Base-by-base conservation (phyloP, 2,888 invertebrate genomes). In the Apotomis capreana region DNA sequence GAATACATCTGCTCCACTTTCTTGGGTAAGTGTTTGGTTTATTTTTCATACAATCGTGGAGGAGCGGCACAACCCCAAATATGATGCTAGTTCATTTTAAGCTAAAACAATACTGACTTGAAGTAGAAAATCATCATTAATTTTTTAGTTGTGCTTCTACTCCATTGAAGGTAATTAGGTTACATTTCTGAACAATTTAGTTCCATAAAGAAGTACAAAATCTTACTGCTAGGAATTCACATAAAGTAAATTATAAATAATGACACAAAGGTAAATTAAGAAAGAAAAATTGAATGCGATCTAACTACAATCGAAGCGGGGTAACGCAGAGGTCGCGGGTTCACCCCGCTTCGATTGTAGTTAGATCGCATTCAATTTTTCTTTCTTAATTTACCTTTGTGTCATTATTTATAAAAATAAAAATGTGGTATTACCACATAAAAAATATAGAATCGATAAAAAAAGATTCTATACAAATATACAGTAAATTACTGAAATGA, bases 1-100 rank as follows among this genome's bases (percentile, higher is more conserved):
- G 99, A 99, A 92, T 99, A 98, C 94, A 98, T 99, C 94, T 99
- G 99, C 95, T 98, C 98, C 83, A 99, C 99, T 82, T 99, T 99
- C 94, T 96, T 99, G 93, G 99, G 99, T 99, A 94, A 97, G 97
- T 95, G 76, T 67, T 78, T 76, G 76, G 75, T 79, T 61, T 74
- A 76, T 44, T 70, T 61, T 67, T 71, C 61, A 57, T 51, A 9
- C 37, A 6, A 6, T 36, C n/a, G 36, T 15, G 15, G 57, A 9
- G 10, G 12, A 57, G 26, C 55, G 55, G 4, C 57, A 36, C 57
- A 3, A 5, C 8, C 3, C 8, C 10, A 49, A 49, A 49, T 10
- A 49, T 9, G 9, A 49, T 49, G 49, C 49, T 10, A 9, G 5
- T 49, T 12, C 36, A 36, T 37, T 12, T 36, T 58, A n/a, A 37